Evolutionary conservation across 2,113 vertebrate species (phyloP), one percentile per base, ranked within the genome.

Genomic region (Seriola quinqueradiata): DNA sequence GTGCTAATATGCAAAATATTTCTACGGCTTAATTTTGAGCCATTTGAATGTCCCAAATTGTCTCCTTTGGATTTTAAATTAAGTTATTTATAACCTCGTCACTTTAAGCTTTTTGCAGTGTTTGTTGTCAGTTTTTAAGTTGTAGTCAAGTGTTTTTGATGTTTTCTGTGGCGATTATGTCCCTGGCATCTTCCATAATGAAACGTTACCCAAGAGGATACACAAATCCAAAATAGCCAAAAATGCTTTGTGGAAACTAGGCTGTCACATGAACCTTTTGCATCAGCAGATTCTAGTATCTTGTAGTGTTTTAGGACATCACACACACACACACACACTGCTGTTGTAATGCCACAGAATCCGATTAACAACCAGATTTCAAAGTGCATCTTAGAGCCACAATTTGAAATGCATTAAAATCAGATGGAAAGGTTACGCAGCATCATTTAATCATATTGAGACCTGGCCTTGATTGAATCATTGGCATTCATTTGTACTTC

Each of bases 381-480:
- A 60, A 48, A 73, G 74, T 79, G 67, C 55, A 80, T 85, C 70
- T 69, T 40, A 12, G 25, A 69, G 58, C 25, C 64, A 68, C 59
- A 5, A 75, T 19, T 74, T 75, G 57, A 50, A 79, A 65, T 69
- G 4, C 38, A 76, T 79, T 79, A 72, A 60, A 77, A 57, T 77
- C 34, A 48, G 36, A 60, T 64, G 5, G 40, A 83, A 75, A 86
- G 38, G 72, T 70, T 81, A 66, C 40, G 58, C 54, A 10, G 77
- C 79, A 68, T 89, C 74, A 73, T 87, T 90, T 79, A 83, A 69
- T 74, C 77, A 69, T 54, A 68, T 87, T 85, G 55, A 79, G 69
- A 68, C 54, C 19, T 42, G 38, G 48, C 66, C 46, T 50, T 65
- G 77, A 77, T 77, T 84, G 65, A 83, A 81, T 87, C 57, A 36